These are phyloP conservation scores for Brachionus rotundiformis DNA, from an alignment of 1,140 invertebrate genomes.

Conservation along the genomic window DNA sequence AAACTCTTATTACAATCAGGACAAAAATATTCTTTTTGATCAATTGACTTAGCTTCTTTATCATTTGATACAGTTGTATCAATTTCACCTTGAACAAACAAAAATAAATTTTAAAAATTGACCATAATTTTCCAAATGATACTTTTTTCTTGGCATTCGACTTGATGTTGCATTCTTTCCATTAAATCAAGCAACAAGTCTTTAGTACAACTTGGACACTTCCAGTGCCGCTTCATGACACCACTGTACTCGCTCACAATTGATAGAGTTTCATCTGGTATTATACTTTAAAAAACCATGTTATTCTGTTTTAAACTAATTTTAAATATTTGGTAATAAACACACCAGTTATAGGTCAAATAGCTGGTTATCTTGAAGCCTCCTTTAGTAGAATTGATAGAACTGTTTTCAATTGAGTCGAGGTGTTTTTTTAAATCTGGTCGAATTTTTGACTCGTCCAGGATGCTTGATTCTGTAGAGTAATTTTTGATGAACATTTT, in stretches of 20 bases:
- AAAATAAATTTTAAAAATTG: background rate
- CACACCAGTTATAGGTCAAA: conserved; percentile 81
- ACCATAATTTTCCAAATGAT: too few relatives aligned
- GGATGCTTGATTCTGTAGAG: background rate
- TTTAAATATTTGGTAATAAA: conserved; percentile 52
- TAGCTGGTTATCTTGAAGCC: conserved; percentile 78
- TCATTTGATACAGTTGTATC: background rate
- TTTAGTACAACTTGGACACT: conserved; percentile 15
- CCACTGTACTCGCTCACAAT: conserved; percentile 34
- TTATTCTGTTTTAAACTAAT: too few relatives aligned
- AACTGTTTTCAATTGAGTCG: background rate
- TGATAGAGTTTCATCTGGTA: background rate
- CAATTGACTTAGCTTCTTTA: background rate
- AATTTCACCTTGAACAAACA: background rate
- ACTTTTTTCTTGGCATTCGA: conserved; percentile 21
- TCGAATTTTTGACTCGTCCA: background rate
- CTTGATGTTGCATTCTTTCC: conserved; percentile 47
- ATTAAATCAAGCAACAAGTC: conserved; percentile 14
- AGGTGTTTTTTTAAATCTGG: conserved; percentile 27
- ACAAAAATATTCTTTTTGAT: conserved; percentile 34
- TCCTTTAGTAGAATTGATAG: conserved; percentile 74
- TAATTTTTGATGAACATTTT: conserved; percentile 69
- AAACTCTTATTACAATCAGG: background rate
- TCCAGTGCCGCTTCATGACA: conserved; percentile 37
- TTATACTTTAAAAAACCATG: background rate